Evolutionary conservation across 64 coral and sea anemone genomes (phyloP), one percentile per base, ranked within the genome.

Genomic region (Dendronephthya gigantea): DNA sequence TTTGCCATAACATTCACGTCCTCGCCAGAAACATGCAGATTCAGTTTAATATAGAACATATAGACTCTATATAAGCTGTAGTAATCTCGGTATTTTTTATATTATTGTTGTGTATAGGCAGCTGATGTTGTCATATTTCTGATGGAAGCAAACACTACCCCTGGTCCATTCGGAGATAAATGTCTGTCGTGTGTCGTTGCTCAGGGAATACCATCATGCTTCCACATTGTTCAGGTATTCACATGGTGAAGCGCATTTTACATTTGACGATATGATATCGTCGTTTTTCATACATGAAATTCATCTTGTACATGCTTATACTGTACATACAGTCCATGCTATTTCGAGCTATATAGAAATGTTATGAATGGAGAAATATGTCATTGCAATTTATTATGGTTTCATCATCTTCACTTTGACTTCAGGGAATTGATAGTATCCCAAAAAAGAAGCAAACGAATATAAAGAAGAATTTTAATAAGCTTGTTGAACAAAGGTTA

Each of bases 401-500:
- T 7, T 22, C 34, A 29, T 19, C 7, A 0, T 33, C 13, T 36
- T 35, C 10, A 28, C 15, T 2, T 79, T 39, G 3, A 16, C 29
- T 79, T 36, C 16, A 79, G 72, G 72, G 72, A 34, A 79, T 79
- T 34, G 30, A 33, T 37, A 79, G 17, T 79, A 79, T 79, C 30
- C 72, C 31, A 28, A 19, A 29, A 35, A 79, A 79, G 16, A 79
- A 36, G 28, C 72, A 36, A 13, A 79, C 34, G 14, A 39, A 19
- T 79, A 35, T 79, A 34, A 79, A 79, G 72, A 79, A 79, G 72
- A 36, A 34, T 79, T 79, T 79, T 29, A 79, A 36, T 39, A 79
- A 79, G 17, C 72, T 79, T 79, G 72, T 79, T 34, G 72, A 79
- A 39, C 72, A 79, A 79, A 79, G 72, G 72, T 79, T 79, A 36